phyloP scores from a whole-genome alignment of 2,797 vertebrate species.

The Labroides dimidiatus region DNA sequence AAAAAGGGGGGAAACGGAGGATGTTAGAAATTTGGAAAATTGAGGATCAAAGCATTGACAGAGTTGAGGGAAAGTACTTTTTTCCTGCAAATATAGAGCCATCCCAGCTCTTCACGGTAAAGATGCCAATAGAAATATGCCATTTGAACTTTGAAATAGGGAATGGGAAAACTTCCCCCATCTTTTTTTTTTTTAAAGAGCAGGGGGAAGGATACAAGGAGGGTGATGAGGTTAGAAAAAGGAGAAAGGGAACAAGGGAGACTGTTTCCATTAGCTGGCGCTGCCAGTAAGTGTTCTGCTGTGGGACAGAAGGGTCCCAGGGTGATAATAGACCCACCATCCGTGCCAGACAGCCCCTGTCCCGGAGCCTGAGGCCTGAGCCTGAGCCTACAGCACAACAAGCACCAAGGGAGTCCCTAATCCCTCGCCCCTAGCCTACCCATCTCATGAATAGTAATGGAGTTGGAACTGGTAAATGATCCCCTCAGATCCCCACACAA shows the following conservation, averaged over 20 bases:
- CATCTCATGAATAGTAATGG: conserved; percentile 89
- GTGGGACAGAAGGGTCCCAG: conserved; percentile 80
- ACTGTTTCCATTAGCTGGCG: conserved; percentile 78
- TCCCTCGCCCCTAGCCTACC: conserved; percentile 82
- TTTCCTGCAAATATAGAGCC: conserved; percentile 63
- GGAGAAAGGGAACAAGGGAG: conserved; percentile 73
- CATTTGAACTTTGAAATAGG: conserved; percentile 72
- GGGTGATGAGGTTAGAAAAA: conserved; percentile 69
- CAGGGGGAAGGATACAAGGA: conserved; percentile 54
- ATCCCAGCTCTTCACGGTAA: conserved; percentile 64
- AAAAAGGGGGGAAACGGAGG: conserved; percentile 40
- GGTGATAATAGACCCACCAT: conserved; percentile 82
- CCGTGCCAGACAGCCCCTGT: conserved; percentile 80
- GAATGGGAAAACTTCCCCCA: conserved; percentile 60
- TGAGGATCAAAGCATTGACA: conserved; percentile 74
- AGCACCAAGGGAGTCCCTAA: conserved; percentile 86
- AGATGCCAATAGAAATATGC: conserved; percentile 63
- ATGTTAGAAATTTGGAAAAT: conserved; percentile 71
- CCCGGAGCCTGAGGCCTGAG: conserved; percentile 74
- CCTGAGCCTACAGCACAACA: conserved; percentile 84
- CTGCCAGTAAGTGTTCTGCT: conserved; percentile 76
- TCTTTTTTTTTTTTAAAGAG: conserved; percentile 57
- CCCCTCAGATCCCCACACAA: conserved; percentile 78
- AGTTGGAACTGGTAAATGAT: conserved; percentile 82
- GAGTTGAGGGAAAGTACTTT: conserved; percentile 69